A percentile compares a stretch with the other conserved stretches of the same genome.
Conservation (phyloP, 2,888 invertebrate species). For the Saturnia pavonia region DNA sequence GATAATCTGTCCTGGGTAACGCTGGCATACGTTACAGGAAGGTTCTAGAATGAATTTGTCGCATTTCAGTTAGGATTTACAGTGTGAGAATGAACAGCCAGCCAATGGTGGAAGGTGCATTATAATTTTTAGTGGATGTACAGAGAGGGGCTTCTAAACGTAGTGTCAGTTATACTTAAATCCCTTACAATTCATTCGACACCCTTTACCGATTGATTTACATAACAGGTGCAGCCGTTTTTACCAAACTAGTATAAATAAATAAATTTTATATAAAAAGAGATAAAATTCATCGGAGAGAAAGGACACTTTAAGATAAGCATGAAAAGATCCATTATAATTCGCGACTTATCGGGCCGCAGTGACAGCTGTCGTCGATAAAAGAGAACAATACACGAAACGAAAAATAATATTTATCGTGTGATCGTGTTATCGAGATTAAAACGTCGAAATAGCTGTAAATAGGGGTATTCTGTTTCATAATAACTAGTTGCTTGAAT, state of each 20-base stretch:
- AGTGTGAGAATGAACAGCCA: too few relatives aligned
- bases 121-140: too few relatives aligned
- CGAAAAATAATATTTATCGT: conserved; percentile 18
- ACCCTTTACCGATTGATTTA: background rate
- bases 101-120: too few relatives aligned
- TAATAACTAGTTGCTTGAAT: background rate
- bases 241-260: background rate
- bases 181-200: too few relatives aligned
- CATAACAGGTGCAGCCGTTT: background rate
- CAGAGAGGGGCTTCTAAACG: too few relatives aligned
- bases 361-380: conserved; percentile 65
- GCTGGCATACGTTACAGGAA: too few relatives aligned
- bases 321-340: conserved; percentile 43
- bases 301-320: conserved; percentile 46
- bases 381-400: conserved; percentile 47
- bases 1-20: too few relatives aligned
- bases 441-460: conserved; percentile 14
- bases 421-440: conserved; percentile 33
- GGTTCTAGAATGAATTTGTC: too few relatives aligned
- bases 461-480: background rate
- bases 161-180: too few relatives aligned
- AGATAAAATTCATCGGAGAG: conserved; percentile 37
- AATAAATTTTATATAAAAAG: conserved; percentile 10
- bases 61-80: too few relatives aligned
- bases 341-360: conserved; percentile 41